Conservation (phyloP, 2,113 vertebrate species). For the Odobenus rosmarus region DNA sequence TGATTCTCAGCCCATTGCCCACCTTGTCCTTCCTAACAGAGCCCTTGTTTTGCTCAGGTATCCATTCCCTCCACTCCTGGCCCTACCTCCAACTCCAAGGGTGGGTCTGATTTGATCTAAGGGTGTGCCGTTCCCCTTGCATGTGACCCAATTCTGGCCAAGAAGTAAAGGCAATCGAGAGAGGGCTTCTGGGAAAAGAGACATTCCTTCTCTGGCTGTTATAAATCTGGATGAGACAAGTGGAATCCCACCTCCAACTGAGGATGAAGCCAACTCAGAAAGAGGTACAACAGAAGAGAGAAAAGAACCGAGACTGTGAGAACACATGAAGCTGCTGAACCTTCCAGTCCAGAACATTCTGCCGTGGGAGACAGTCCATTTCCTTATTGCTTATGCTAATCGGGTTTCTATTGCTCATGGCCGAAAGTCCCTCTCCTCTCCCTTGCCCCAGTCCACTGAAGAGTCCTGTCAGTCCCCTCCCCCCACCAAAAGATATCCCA, state of each 20-base stretch:
- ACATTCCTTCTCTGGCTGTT: not conserved
- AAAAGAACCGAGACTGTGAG: not conserved
- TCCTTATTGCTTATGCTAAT: not conserved
- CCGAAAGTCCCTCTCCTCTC: not conserved
- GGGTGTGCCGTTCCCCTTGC: not conserved
- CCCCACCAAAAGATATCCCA: not conserved
- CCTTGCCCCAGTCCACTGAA: not conserved
- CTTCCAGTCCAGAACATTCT: not conserved
- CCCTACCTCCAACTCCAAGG: not conserved
- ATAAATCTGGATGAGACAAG: not conserved
- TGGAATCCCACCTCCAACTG: not conserved
- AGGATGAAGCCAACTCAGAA: not conserved
- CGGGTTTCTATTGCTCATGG: not conserved
- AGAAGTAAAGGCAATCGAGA: not conserved
- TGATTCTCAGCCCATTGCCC: no score
- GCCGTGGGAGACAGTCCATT: not conserved
- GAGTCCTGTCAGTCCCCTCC: not conserved
- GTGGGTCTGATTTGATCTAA: not conserved
- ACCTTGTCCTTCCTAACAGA: not conserved
- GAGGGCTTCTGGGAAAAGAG: not conserved
- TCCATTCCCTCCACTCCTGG: not conserved
- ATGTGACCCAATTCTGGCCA: not conserved
- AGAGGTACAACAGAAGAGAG: not conserved
- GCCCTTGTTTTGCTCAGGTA: not conserved
- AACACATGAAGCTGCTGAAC: not conserved